phyloP scores from a whole-genome alignment of 1,140 invertebrate genomes.

The Elysia chlorotica region DNA sequence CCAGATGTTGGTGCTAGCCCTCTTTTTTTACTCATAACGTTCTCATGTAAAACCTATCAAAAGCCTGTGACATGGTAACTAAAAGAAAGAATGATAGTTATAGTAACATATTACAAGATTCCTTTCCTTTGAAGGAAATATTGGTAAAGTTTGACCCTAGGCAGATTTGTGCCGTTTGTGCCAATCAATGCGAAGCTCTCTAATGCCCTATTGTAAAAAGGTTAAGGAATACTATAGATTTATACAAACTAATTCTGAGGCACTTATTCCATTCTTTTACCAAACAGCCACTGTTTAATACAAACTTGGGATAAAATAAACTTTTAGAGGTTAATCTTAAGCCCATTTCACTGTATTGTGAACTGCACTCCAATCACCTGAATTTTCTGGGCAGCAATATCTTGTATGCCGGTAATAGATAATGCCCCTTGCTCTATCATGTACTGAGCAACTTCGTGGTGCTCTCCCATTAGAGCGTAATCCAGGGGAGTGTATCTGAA shows the following conservation, averaged over 20 bases:
- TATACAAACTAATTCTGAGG: neutral
- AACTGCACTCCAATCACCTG: conserved; percentile 38
- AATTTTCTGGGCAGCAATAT: conserved; percentile 61
- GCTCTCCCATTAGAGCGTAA: conserved; percentile 62
- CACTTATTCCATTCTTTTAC: neutral
- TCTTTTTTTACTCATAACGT: neutral
- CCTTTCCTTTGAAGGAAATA: too few species aligned
- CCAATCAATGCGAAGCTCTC: too few species aligned
- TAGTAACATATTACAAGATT: too few species aligned
- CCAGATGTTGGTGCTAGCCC: neutral
- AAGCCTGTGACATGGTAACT: neutral
- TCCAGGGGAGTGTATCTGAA: conserved; percentile 60
- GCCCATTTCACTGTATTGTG: neutral
- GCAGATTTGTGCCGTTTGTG: too few species aligned
- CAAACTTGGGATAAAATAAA: neutral
- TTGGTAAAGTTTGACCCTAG: too few species aligned
- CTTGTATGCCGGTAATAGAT: conserved; percentile 61
- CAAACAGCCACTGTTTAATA: neutral
- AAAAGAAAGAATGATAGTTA: neutral
- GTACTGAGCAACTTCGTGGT: conserved; percentile 61
- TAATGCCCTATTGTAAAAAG: too few species aligned
- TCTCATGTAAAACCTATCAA: neutral
- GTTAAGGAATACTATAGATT: too few species aligned
- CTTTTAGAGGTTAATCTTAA: neutral
- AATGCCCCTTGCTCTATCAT: conserved; percentile 62